Evolutionary conservation across 2,797 vertebrate species (phyloP).

Genomic region (Chaetophractus vellerosus): DNA sequence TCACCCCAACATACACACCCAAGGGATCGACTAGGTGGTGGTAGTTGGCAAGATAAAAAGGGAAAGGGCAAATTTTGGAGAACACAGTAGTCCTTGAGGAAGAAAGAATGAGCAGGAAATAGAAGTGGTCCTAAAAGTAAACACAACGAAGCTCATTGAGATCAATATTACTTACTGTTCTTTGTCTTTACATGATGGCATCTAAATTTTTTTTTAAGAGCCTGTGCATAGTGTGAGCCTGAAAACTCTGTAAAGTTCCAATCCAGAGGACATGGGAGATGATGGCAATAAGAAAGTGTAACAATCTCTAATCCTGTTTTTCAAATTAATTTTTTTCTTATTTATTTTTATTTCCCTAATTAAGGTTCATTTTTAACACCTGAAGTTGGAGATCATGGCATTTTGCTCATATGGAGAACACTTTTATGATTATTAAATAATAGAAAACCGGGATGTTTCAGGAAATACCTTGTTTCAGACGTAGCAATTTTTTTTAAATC

Average conservation of each 20-base stretch:
- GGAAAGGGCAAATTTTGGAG: background rate
- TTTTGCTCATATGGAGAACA: background rate
- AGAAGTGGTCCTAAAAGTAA: background rate
- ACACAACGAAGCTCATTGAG: background rate
- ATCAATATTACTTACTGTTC: background rate
- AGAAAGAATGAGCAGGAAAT: background rate
- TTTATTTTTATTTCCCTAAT: slow-evolving; percentile 23
- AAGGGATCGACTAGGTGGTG: background rate
- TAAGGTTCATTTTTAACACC: background rate
- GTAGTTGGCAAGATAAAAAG: background rate
- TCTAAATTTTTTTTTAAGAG: slow-evolving; percentile 61
- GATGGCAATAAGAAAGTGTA: background rate
- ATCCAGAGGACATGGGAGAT: slow-evolving; percentile 19
- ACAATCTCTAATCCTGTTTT: background rate
- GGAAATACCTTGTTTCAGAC: background rate
- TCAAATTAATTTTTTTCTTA: background rate
- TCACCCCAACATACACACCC: background rate
- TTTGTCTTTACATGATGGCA: background rate
- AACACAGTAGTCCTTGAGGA: background rate
- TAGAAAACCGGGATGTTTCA: background rate
- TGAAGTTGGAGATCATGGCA: background rate
- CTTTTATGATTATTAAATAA: slow-evolving; percentile 24
- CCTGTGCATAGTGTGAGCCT: background rate
- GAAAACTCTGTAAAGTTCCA: background rate
- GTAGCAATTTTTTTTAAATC: background rate